Evolutionary conservation across 92 coral and sea anemone genomes (phyloP), one percentile per base, ranked within the genome.

Genomic region (Diadumene lineata): DNA sequence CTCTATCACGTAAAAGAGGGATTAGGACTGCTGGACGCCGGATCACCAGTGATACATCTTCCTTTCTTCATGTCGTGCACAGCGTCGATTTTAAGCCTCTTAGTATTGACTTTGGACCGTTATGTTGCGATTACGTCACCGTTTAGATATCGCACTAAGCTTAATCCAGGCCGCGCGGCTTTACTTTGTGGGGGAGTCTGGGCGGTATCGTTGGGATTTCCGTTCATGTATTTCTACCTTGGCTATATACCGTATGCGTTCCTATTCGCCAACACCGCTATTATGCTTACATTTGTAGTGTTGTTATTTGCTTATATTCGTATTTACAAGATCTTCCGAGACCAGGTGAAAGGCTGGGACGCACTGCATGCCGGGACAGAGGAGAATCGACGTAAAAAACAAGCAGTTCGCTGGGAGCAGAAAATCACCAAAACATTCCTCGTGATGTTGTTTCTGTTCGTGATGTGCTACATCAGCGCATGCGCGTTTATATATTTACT

Each of bases 41-140:
- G 83, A 28, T 68, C 78, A 21, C 76, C 91, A 13, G 93, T 86
- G 4, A 85, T 94, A 29, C 98, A 94, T n/a, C 84, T 94, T 90
- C 89, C 98, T 25, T 94, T 92, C 76, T 94, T 94, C 51, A 94
- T 94, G 48, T 94, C 98, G 13, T 88, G 94, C 57, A 91, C 94
- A 1, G 98, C 98, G 6, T 92, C 97, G 17, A 85, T 94, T 30
- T 83, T 94, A 67, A 94, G 98, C 61, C 80, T 94, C 26, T 86
- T 92, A 9, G 91, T 88, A 10, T 78, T 94, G 44, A 92, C 98
- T 30, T 50, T 89, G 43, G 98, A 94, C 62, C 93, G 98, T 15
- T 94, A 85, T 79, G 74, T 92, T 21, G 98, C 98, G 63, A 86
- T 94, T 29, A 90, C 87, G 23, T 84, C 89, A 65, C 98, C 98